phyloP scores from a whole-genome alignment of 2,888 invertebrate species.

The Diaprepes abbreviatus region DNA sequence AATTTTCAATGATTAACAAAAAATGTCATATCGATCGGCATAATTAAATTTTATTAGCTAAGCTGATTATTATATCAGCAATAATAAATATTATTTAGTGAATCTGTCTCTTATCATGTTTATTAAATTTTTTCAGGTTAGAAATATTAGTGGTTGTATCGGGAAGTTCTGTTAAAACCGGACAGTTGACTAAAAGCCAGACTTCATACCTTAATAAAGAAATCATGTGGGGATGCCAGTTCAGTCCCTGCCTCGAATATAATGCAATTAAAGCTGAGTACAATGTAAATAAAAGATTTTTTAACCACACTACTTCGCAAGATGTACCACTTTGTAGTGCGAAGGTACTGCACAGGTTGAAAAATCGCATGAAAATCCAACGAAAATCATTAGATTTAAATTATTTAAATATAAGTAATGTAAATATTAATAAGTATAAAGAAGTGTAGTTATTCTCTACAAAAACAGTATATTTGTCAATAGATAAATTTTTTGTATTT shows the following conservation, averaged over 20 bases:
- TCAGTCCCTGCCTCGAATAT: slow-evolving; percentile 69
- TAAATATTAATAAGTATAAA: background rate
- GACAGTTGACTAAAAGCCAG: slow-evolving; percentile 77
- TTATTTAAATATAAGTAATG: background rate
- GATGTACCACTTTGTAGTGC: slow-evolving; percentile 88
- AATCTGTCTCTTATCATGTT: too few species aligned
- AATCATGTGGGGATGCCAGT: slow-evolving; percentile 86
- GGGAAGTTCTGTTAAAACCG: slow-evolving; percentile 83
- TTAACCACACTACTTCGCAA: slow-evolving; percentile 75
- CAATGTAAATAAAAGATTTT: slow-evolving; percentile 73
- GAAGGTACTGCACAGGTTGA: slow-evolving; percentile 80
- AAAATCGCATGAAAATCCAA: slow-evolving; percentile 59
- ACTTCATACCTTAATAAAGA: slow-evolving; percentile 84
- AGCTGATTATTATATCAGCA: too few species aligned
- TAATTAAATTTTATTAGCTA: too few species aligned
- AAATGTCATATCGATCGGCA: too few species aligned
- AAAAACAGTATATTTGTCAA: too few species aligned
- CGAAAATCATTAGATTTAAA: slow-evolving; percentile 22
- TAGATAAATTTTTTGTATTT: too few species aligned
- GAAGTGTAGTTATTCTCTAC: too few species aligned
- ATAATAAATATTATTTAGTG: too few species aligned
- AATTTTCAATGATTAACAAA: too few species aligned
- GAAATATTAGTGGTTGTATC: slow-evolving; percentile 84
- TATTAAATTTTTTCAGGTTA: slow-evolving; percentile 76
- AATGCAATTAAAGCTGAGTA: slow-evolving; percentile 73